Conservation (phyloP, 2,888 invertebrate species). For the Microctonus brassicae region DNA sequence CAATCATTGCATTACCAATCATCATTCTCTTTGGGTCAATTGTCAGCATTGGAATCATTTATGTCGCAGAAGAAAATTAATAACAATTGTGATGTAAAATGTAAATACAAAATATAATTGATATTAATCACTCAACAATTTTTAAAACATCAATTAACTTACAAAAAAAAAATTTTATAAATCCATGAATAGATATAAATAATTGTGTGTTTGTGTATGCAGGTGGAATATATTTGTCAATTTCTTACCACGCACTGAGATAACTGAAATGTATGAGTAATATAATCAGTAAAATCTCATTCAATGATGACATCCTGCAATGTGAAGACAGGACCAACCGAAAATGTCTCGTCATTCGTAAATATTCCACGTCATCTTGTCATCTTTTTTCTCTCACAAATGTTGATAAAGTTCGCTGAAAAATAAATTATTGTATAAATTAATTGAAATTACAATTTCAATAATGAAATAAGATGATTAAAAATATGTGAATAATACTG, state of each 20-base stretch:
- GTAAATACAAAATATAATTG: background rate
- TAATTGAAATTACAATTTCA: no score
- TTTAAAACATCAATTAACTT: background rate
- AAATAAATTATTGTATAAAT: background rate
- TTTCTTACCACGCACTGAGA: slow-evolving; percentile 56
- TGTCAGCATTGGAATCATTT: slow-evolving; percentile 15
- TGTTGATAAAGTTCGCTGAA: slow-evolving; percentile 5
- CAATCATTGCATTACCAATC: slow-evolving; percentile 11
- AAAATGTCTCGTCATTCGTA: slow-evolving; percentile 40
- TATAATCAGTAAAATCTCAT: slow-evolving; percentile 53
- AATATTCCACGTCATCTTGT: background rate
- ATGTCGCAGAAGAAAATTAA: background rate
- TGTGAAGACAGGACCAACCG: slow-evolving; percentile 43
- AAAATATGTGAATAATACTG: no score
- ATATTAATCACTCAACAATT: background rate
- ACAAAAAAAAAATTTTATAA: background rate
- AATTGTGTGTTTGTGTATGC: no score
- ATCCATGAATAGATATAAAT: no score
- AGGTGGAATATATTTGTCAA: slow-evolving; percentile 15
- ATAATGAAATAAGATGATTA: no score
- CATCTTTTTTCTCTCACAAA: slow-evolving; percentile 8
- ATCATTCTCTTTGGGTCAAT: slow-evolving; percentile 18
- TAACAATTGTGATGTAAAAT: slow-evolving; percentile 4
- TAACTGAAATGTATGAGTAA: slow-evolving; percentile 56
- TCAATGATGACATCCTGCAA: slow-evolving; percentile 56